phyloP scores from a whole-genome alignment of 2,888 invertebrate species.

The Lithophane semibrunnea region DNA sequence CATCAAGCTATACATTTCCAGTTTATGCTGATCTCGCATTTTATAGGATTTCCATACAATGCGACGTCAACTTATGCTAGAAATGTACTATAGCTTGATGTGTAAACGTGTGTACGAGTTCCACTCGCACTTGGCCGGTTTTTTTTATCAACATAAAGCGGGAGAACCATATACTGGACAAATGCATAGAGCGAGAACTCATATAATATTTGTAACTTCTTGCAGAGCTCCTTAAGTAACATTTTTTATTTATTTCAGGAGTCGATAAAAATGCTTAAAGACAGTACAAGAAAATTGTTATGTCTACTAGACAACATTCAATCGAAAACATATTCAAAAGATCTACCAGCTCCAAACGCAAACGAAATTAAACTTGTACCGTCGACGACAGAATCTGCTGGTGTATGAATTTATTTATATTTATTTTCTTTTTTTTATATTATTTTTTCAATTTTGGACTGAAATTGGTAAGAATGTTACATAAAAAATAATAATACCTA shows the following conservation, averaged over 20 bases:
- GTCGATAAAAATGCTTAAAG: slow-evolving; percentile 75
- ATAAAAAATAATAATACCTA: background rate
- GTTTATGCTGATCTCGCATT: too few species aligned
- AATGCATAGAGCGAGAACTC: background rate
- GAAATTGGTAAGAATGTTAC: slow-evolving; percentile 18
- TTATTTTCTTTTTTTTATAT: background rate
- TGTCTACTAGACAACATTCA: slow-evolving; percentile 81
- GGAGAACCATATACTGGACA: background rate
- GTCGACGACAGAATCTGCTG: slow-evolving; percentile 11
- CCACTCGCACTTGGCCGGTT: background rate
- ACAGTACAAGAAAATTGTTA: slow-evolving; percentile 82
- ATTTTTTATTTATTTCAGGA: slow-evolving; percentile 72
- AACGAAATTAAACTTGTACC: slow-evolving; percentile 58
- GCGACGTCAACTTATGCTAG: too few species aligned
- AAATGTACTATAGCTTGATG: too few species aligned
- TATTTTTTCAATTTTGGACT: background rate
- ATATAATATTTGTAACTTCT: background rate
- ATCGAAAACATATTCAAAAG: slow-evolving; percentile 73
- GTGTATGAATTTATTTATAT: slow-evolving; percentile 63
- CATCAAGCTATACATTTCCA: too few species aligned
- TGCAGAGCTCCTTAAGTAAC: background rate
- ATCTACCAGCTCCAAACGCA: slow-evolving; percentile 41
- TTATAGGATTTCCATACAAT: too few species aligned
- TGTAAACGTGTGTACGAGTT: too few species aligned
- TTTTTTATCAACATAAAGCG: background rate